Percentiles rank a stretch among this genome's conserved stretches.
Conservation (phyloP, 2,888 invertebrate genomes). For the Hemicrepidius hirtus region DNA sequence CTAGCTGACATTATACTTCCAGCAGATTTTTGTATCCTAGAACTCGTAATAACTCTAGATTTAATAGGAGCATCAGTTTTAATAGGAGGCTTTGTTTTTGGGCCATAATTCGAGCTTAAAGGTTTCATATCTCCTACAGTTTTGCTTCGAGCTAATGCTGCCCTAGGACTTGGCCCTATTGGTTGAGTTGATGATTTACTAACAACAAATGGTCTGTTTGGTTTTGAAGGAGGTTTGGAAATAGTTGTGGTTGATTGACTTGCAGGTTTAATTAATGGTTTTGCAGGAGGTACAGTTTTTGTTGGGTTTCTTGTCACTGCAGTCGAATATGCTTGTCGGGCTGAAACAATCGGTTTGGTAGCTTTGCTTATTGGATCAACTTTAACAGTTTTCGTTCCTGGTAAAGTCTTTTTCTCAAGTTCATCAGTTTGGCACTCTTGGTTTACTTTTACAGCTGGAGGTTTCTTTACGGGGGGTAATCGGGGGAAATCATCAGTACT, state of each 20-base stretch:
- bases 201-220: conserved; percentile 47
- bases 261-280: conserved; percentile 56
- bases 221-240: conserved; percentile 48
- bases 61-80: conserved; percentile 34
- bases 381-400: conserved; percentile 59
- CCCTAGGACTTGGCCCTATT: conserved; percentile 42
- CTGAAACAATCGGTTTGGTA: conserved; percentile 56
- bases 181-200: conserved; percentile 28
- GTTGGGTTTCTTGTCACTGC: conserved; percentile 70
- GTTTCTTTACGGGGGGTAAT: conserved; percentile 62
- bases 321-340: conserved; percentile 71
- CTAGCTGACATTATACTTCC: neutral
- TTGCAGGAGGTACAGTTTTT: conserved; percentile 62
- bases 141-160: conserved; percentile 66
- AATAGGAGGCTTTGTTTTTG: conserved; percentile 19
- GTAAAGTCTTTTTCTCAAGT: conserved; percentile 57
- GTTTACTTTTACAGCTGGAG: conserved; percentile 65
- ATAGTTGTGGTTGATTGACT: conserved; percentile 50
- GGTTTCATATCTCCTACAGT: conserved; percentile 70
- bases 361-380: conserved; percentile 54
- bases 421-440: conserved; percentile 70
- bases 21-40: neutral
- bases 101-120: conserved; percentile 34
- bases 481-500: conserved; percentile 69
- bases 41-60: conserved; percentile 13